Evolutionary conservation across 2,113 vertebrate genomes (phyloP).

Genomic region (Corythornis madagascariensis): DNA sequence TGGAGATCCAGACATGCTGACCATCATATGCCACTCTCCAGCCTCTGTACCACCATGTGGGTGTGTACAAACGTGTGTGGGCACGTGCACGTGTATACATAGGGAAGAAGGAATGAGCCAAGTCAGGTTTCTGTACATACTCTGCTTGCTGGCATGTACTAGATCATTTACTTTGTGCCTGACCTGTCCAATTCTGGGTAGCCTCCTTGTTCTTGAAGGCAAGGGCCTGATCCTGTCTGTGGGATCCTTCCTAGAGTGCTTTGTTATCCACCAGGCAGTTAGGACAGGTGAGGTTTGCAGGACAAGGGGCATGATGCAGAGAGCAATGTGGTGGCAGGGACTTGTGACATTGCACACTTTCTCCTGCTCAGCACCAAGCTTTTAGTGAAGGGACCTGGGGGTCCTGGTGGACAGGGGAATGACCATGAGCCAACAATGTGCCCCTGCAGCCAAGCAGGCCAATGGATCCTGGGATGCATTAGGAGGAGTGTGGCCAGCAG

Average conservation of each 20-base stretch:
- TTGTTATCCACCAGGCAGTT: background rate
- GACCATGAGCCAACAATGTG: too few species aligned
- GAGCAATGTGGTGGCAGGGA: background rate
- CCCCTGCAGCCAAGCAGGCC: too few species aligned
- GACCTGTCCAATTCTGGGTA: background rate
- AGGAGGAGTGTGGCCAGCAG: too few species aligned
- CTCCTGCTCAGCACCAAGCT: background rate
- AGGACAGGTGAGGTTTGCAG: background rate
- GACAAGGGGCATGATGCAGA: background rate
- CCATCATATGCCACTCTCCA: background rate
- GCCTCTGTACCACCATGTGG: background rate
- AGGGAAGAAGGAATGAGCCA: background rate
- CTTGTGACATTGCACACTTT: background rate
- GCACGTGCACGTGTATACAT: rapidly evolving
- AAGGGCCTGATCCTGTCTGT: background rate
- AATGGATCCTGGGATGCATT: too few species aligned
- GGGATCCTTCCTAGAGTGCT: background rate
- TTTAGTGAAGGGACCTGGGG: background rate
- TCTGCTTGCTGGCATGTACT: background rate
- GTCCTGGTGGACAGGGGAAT: too few species aligned
- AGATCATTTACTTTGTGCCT: background rate
- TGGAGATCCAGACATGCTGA: background rate
- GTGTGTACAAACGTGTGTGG: rapidly evolving
- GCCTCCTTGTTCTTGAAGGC: background rate
- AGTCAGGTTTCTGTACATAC: background rate